A percentile compares a stretch with the other conserved stretches of the same genome.
Conservation (phyloP, 2,113 vertebrate species). For the Tauraco erythrolophus region DNA sequence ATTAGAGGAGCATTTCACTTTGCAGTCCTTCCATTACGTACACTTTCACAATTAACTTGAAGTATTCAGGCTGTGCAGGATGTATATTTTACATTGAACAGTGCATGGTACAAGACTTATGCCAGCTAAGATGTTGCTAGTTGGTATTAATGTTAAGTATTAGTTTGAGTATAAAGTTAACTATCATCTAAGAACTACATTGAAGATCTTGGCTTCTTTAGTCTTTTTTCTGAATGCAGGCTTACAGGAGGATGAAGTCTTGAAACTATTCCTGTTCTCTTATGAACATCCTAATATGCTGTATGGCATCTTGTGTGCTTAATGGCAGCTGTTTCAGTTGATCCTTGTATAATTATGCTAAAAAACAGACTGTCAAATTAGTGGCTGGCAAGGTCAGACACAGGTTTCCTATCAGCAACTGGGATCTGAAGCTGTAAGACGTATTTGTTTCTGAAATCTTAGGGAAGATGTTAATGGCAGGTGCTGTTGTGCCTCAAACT, state of each 20-base stretch:
- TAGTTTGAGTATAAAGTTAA: background rate
- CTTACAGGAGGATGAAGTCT: background rate
- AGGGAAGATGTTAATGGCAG: background rate
- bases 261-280: background rate
- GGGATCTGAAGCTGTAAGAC: background rate
- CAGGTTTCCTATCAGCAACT: background rate
- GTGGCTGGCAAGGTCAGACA: background rate
- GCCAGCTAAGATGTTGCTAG: background rate
- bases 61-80: background rate
- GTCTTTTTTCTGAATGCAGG: background rate
- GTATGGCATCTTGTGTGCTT: background rate
- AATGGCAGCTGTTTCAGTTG: background rate
- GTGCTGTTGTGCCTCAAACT: background rate
- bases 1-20: background rate
- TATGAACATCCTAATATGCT: background rate
- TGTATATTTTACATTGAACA: background rate
- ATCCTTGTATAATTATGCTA: background rate
- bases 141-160: background rate
- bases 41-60: background rate
- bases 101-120: background rate
- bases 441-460: background rate
- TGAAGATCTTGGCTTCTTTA: background rate
- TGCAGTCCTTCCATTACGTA: fast-evolving
- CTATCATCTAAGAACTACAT: background rate
- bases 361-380: background rate